Base-by-base conservation (phyloP, 2,113 vertebrate genomes). In the Chionodraco myersi region DNA sequence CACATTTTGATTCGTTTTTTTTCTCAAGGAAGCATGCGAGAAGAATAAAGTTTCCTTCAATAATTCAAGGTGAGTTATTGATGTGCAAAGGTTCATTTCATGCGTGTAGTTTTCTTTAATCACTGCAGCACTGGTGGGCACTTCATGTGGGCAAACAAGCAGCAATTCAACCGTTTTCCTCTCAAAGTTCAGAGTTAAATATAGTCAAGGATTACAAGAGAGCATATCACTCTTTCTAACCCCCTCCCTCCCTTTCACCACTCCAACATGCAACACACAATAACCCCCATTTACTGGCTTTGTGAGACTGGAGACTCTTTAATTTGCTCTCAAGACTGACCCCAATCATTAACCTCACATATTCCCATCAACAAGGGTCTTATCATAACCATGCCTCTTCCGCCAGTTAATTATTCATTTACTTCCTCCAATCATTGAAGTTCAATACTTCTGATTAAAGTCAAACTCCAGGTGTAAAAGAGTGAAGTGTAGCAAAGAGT, bases 311-410 rank as follows among this genome's bases (percentile, higher is more conserved):
- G 80, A 89, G 80, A 75, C 78, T 77, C 77, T 89, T 85, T 90
- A 75, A 89, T 91, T 92, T 84, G 83, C 89, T 91, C 84, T 91
- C 72, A 79, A 86, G 71, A 54, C 80, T 91, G 93, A 92, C 93
- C 92, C 73, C 88, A 81, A 86, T 91, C 86, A 91, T 92, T 93
- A 90, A 92, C 91, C 92, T 89, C 84, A n/a, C 79, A 85, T 62
- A 81, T 90, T 90, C 84, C 86, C 87, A 92, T 91, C 89, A 91
- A 93, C 91, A 90, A 79, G 89, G 91, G 89, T 88, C 87, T 92
- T 91, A 92, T 91, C 93, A 89, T 83, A 90, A 74, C 87, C 72
- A 64, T 54, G 71, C 84, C 59, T 89, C 84, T 63, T 85, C 82
- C 6, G 0, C 62, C 85, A 86, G 80, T 88, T 92, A 90, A 91